Base-by-base conservation (phyloP, 2,113 vertebrate genomes). In the Manacus vitellinus region DNA sequence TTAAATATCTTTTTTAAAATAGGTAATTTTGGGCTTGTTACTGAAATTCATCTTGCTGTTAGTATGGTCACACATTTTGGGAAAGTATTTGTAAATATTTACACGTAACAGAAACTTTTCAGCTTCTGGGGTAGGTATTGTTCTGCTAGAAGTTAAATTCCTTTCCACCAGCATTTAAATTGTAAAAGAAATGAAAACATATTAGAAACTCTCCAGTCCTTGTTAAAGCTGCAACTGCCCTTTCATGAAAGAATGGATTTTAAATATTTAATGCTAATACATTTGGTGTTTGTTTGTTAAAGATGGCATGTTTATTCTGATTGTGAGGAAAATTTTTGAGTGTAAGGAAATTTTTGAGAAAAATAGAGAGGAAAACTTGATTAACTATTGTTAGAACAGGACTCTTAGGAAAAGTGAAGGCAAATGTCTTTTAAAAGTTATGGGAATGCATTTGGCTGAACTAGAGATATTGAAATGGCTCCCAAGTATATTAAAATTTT, bases 1-100 rank as follows among this genome's bases (percentile, higher is more conserved):
- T 66, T 2, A 76, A 84, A 91, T 52, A 67, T 49, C 91, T 96
- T 23, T 90, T 30, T 92, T 93, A 65, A 88, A 94, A 93, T 67
- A 17, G n/a, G 33, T 37, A 79, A 22, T 92, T 94, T 83, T 85
- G 73, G 3, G 14, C 47, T 86, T 61, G 23, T 74, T 83, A 47
- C 54, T 80, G 72, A 71, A 88, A 83, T 88, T 95, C 78, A 88
- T 59, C 30, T 94, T 94, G 70, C 15, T 77, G 43, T 88, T 80
- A 80, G 28, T 52, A n/a, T 3, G 14, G 43, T 46, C 39, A 79
- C 20, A 43, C 2, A 10, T 70, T 94, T 94, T 59, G 23, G 14
- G 31, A 47, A 83, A 55, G 19, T 66, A 41, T 54, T 74, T 80
- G 47, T 67, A 46, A 11, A 46, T 35, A 39, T 73, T 67, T 49